These are phyloP conservation scores for Polydesmus complanatus DNA, from an alignment of 2,888 invertebrate species.

Conservation along the genomic window DNA sequence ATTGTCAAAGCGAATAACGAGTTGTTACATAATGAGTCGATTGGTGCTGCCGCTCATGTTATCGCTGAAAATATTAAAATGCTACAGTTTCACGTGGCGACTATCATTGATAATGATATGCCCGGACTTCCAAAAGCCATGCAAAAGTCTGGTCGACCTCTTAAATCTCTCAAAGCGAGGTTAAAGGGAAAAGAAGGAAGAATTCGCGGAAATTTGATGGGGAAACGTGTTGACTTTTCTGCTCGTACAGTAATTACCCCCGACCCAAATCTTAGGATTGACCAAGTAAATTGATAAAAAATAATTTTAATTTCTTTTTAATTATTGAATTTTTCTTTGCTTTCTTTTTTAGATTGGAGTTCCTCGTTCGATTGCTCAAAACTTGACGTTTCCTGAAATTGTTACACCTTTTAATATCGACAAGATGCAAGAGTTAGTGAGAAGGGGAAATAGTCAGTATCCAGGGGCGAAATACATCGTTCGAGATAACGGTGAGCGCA, in stretches of 20 bases:
- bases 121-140: slow-evolving; percentile 92
- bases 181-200: slow-evolving; percentile 86
- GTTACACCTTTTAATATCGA: slow-evolving; percentile 99
- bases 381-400: slow-evolving; percentile 96
- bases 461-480: slow-evolving; percentile 99
- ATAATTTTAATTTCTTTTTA: background rate
- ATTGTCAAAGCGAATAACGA: slow-evolving; percentile 98
- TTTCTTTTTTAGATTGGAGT: slow-evolving; percentile 57
- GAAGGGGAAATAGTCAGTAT: slow-evolving; percentile 93
- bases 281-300: slow-evolving; percentile 41
- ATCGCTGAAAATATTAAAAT: slow-evolving; percentile 92
- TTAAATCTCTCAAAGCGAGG: slow-evolving; percentile 93
- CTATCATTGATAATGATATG: slow-evolving; percentile 96
- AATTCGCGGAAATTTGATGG: slow-evolving; percentile 98
- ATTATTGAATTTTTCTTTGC: background rate
- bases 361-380: slow-evolving; percentile 94
- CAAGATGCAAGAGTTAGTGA: slow-evolving; percentile 83
- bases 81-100: slow-evolving; percentile 97
- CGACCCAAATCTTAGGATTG: slow-evolving; percentile 85
- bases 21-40: slow-evolving; percentile 81
- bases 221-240: slow-evolving; percentile 98
- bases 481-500: slow-evolving; percentile 94
- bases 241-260: slow-evolving; percentile 97
- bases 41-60: slow-evolving; percentile 95
- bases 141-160: slow-evolving; percentile 96